Evolutionary conservation across 92 coral and sea anemone genomes (phyloP).

Genomic region (Muricea muricata): DNA sequence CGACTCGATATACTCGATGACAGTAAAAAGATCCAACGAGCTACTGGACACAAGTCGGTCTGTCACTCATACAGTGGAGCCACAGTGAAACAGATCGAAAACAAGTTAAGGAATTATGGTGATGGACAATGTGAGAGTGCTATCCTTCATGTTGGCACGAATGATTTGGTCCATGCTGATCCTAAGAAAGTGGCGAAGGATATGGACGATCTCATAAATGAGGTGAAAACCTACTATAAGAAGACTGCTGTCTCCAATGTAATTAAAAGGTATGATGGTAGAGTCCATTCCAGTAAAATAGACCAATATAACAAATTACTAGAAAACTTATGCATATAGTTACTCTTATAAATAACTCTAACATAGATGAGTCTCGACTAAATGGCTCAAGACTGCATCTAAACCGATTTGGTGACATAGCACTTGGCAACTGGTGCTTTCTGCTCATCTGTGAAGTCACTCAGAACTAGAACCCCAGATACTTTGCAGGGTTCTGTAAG

Average conservation of each 20-base stretch:
- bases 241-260: neutral
- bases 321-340: neutral
- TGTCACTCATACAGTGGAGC: conserved; percentile 21
- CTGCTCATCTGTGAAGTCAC: too few species aligned
- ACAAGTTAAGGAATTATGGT: neutral
- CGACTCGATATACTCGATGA: too few species aligned
- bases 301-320: too few species aligned
- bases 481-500: too few species aligned
- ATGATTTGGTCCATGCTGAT: neutral
- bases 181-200: neutral
- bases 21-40: neutral
- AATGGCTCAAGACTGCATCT: too few species aligned
- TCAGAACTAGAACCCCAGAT: neutral
- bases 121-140: neutral
- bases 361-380: too few species aligned
- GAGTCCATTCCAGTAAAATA: too few species aligned
- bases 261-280: neutral
- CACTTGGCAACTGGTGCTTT: neutral
- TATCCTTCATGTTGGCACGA: neutral
- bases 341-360: neutral
- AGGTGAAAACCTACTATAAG: neutral
- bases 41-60: conserved; percentile 1
- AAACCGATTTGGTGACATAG: too few species aligned
- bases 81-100: neutral
- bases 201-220: neutral